A percentile compares a stretch with the other conserved stretches of the same genome.
Conservation (phyloP, 2,113 vertebrate genomes). For the Scartelaos histophorus region DNA sequence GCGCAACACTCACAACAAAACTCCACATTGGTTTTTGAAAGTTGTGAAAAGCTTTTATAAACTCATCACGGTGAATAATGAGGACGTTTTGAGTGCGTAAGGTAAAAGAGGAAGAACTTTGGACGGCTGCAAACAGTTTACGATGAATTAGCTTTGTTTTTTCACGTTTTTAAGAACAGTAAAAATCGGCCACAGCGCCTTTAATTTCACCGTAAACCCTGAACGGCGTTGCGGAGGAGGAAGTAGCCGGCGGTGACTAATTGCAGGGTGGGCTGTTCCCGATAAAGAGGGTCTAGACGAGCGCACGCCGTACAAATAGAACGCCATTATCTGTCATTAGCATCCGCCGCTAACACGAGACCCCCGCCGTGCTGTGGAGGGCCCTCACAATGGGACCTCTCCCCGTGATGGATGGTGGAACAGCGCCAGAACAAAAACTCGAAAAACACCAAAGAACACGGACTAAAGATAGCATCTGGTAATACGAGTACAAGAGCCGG, state of each 20-base stretch:
- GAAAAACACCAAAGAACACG: conserved; percentile 24
- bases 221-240: neutral
- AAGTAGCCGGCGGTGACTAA: conserved; percentile 41
- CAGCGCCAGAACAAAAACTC: conserved; percentile 58
- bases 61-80: too few species aligned
- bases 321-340: conserved; percentile 73
- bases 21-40: too few species aligned
- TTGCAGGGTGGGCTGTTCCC: conserved; percentile 35
- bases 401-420: conserved; percentile 66
- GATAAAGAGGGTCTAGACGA: conserved; percentile 61
- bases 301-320: conserved; percentile 62
- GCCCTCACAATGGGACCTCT: conserved; percentile 62
- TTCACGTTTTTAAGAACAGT: too few species aligned
- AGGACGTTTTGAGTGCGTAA: too few species aligned
- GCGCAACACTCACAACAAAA: too few species aligned
- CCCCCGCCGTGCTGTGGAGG: conserved; percentile 54
- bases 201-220: neutral
- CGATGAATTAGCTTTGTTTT: too few species aligned
- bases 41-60: too few species aligned
- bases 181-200: too few species aligned
- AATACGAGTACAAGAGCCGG: conserved; percentile 66
- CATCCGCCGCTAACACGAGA: conserved; percentile 67
- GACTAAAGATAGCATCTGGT: conserved; percentile 56
- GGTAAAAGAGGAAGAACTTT: too few species aligned
- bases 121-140: too few species aligned